Percentiles rank a stretch among this genome's conserved stretches.
phyloP scores from a whole-genome alignment of 2,797 vertebrate genomes.

The Mormyrops attenuatus region DNA sequence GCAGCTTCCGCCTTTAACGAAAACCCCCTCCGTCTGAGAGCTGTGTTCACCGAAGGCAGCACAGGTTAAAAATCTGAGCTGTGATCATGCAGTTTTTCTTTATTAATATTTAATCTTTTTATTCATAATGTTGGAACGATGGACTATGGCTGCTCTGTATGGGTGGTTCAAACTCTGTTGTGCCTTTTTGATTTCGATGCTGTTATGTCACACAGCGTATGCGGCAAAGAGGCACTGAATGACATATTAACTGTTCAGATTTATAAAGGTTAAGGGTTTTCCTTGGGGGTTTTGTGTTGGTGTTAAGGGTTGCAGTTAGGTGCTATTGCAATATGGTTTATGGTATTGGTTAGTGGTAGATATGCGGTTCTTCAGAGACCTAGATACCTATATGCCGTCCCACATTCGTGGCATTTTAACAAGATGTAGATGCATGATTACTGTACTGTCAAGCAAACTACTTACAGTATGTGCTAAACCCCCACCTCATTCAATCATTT shows the following conservation, averaged over 20 bases:
- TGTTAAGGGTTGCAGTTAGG: background rate
- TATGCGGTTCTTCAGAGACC: background rate
- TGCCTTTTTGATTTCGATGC: background rate
- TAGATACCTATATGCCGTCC: background rate
- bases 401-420: slow-evolving; percentile 40
- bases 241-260: background rate
- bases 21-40: background rate
- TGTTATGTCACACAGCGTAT: background rate
- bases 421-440: slow-evolving; percentile 31
- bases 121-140: background rate
- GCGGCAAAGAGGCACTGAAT: background rate
- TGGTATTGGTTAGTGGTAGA: slow-evolving; percentile 3
- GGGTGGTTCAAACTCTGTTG: background rate
- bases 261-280: background rate
- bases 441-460: background rate
- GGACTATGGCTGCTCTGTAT: background rate
- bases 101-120: background rate
- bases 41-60: background rate
- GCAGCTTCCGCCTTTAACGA: background rate
- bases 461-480: background rate
- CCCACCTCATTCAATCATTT: background rate
- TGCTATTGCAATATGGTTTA: background rate
- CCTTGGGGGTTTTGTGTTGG: background rate
- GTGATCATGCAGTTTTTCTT: background rate
- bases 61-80: slow-evolving; percentile 43